Conservation (phyloP, 2,888 invertebrate genomes). For the Cheilosia variabilis region DNA sequence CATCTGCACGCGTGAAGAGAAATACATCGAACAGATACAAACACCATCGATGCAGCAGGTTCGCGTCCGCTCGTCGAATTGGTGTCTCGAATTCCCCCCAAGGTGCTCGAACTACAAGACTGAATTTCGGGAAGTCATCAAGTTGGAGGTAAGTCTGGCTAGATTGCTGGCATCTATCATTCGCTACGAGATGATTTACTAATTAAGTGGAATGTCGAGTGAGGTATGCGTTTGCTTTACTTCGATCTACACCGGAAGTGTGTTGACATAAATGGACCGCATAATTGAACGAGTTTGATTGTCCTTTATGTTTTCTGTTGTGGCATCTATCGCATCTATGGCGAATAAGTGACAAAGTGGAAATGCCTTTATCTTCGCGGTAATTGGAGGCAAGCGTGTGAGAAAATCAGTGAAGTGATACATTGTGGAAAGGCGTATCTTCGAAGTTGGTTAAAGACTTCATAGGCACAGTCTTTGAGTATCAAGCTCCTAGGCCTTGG, state of each 20-base stretch:
- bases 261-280: constrained; percentile 27
- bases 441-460: too few relatives aligned
- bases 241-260: constrained; percentile 43
- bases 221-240: constrained; percentile 11
- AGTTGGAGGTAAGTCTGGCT: constrained; percentile 87
- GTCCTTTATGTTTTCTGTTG: neutral
- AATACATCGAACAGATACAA: constrained; percentile 85
- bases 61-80: constrained; percentile 88
- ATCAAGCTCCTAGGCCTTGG: too few relatives aligned
- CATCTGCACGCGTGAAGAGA: constrained; percentile 82
- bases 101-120: constrained; percentile 90
- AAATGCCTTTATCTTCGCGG: too few relatives aligned
- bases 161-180: neutral
- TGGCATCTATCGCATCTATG: neutral
- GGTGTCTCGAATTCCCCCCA: constrained; percentile 93
- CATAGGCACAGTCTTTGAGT: too few relatives aligned
- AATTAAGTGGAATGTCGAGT: constrained; percentile 21
- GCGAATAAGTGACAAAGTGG: too few relatives aligned
- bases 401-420: too few relatives aligned
- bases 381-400: too few relatives aligned
- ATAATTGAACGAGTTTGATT: neutral
- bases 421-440: too few relatives aligned
- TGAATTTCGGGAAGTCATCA: constrained; percentile 88
- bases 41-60: constrained; percentile 86
- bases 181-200: neutral